phyloP scores from a whole-genome alignment of 1,140 invertebrate genomes.

The Diorhabda sublineata region DNA sequence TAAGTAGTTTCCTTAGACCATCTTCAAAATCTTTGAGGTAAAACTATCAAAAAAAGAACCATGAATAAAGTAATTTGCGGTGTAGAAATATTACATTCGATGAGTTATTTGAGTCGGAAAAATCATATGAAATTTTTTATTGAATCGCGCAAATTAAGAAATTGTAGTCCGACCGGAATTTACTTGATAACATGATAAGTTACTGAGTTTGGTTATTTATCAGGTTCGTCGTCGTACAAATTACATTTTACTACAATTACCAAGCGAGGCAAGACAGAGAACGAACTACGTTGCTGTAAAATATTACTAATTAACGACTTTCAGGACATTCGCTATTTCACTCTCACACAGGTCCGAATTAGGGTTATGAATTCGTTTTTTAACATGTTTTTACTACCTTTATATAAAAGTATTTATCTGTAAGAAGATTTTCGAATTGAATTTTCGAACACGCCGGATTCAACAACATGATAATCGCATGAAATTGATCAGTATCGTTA shows the following conservation, averaged over 20 bases:
- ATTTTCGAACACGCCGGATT: too few species aligned
- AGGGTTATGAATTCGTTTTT: too few species aligned
- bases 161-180: constrained; percentile 26
- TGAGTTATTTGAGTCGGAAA: not conserved
- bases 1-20: too few species aligned
- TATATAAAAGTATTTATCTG: too few species aligned
- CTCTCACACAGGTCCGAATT: constrained; percentile 11
- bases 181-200: constrained; percentile 33
- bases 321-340: constrained; percentile 32
- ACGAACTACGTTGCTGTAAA: constrained; percentile 33
- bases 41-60: too few species aligned
- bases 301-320: constrained; percentile 41
- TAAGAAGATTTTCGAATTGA: too few species aligned
- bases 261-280: constrained; percentile 28
- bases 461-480: too few species aligned
- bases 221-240: constrained; percentile 38
- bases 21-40: too few species aligned
- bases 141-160: constrained; percentile 19
- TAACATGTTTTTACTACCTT: too few species aligned
- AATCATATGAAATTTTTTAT: constrained; percentile 11
- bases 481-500: too few species aligned
- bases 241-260: constrained; percentile 39
- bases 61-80: too few species aligned
- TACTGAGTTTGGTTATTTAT: constrained; percentile 35
- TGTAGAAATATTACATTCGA: too few species aligned